Conservation (phyloP, 2,797 vertebrate genomes). For the Lemur catta region DNA sequence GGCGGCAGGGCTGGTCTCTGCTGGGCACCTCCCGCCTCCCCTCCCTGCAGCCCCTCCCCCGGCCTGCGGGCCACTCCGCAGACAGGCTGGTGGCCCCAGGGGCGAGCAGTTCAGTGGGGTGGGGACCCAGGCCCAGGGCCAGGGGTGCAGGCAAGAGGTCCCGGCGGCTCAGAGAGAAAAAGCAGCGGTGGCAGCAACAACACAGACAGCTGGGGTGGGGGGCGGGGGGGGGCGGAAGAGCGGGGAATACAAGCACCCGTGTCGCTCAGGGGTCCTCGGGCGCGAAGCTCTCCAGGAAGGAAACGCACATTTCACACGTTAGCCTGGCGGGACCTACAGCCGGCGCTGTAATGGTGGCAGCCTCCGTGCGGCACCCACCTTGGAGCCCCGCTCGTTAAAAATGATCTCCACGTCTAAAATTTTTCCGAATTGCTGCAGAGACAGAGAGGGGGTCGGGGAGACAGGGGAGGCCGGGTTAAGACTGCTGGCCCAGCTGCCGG, state of each 20-base stretch:
- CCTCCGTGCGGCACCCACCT: conserved; percentile 89
- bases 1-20: neutral
- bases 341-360: neutral
- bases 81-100: neutral
- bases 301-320: conserved; percentile 68
- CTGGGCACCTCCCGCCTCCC: neutral
- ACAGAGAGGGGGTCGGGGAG: conserved; percentile 58
- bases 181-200: neutral
- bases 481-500: rapidly evolving
- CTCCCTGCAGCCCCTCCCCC: neutral
- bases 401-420: conserved; percentile 98
- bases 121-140: neutral
- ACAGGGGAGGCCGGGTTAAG: neutral
- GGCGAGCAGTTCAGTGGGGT: neutral
- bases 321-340: conserved; percentile 65
- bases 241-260: conserved; percentile 74
- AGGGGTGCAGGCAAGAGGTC: conserved; percentile 40
- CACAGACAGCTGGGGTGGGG: conserved; percentile 35
- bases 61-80: neutral
- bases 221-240: conserved; percentile 50
- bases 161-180: conserved; percentile 50
- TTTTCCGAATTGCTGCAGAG: conserved; percentile 95
- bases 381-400: conserved; percentile 98
- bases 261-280: conserved; percentile 76
- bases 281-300: conserved; percentile 75